phyloP scores from a whole-genome alignment of 2,797 vertebrate genomes.

The Gymnothorax javanicus region DNA sequence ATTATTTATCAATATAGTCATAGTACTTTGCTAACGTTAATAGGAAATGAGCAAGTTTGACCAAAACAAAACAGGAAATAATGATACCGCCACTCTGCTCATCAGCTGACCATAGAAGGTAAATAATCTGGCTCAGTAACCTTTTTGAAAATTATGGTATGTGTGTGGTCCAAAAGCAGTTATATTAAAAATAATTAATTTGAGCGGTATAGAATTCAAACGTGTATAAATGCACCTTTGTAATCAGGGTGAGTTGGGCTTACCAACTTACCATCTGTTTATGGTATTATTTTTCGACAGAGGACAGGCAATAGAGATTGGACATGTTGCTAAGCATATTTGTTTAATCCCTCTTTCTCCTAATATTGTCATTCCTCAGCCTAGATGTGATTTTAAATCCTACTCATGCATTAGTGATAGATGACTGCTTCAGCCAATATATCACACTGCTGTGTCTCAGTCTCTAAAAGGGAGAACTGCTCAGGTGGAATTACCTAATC shows the following conservation, averaged over 20 bases:
- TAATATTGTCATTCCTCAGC: no score
- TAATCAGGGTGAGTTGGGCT: neutral
- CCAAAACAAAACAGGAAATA: neutral
- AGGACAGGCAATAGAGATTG: no score
- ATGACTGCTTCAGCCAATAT: slow-evolving; percentile 4
- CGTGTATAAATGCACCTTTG: neutral
- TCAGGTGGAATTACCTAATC: slow-evolving; percentile 28
- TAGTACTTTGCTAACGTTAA: neutral
- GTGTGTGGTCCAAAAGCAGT: neutral
- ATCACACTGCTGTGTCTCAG: neutral
- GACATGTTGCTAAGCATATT: no score
- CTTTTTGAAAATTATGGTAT: neutral
- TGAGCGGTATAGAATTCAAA: neutral
- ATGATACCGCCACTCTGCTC: neutral
- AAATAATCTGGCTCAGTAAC: neutral
- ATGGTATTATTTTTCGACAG: neutral
- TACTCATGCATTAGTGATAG: neutral
- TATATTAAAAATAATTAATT: neutral
- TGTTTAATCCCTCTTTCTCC: slow-evolving; percentile 22
- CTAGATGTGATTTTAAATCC: slow-evolving; percentile 27
- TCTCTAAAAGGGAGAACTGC: neutral
- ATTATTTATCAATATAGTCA: neutral
- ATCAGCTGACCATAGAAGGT: neutral
- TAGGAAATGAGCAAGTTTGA: neutral
- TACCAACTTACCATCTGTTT: neutral